Conservation (phyloP, 2,888 invertebrate genomes). For the Leptinotarsa peninsularis region DNA sequence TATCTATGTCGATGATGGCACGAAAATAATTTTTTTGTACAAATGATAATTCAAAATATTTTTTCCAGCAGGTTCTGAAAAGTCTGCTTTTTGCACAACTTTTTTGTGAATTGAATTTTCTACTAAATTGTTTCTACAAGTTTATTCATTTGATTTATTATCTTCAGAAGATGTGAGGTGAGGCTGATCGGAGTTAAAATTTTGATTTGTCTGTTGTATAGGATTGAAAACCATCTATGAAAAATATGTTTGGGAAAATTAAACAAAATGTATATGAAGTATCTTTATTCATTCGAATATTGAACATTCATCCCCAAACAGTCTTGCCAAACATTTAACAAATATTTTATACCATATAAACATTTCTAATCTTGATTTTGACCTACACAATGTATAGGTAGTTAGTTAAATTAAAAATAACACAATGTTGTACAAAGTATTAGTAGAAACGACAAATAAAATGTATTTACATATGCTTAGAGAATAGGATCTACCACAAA, state of each 20-base stretch:
- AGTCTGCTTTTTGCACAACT: no score
- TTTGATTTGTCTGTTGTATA: no score
- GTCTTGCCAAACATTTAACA: conserved; percentile 17
- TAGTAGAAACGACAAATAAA: background rate
- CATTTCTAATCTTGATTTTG: conserved; percentile 3
- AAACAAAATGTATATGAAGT: conserved; percentile 2
- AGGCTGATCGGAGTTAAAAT: no score
- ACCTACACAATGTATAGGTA: background rate
- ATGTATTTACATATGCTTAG: conserved; percentile 7
- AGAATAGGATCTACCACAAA: background rate
- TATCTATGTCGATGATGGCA: no score
- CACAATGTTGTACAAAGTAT: conserved; percentile 3
- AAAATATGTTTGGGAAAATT: background rate
- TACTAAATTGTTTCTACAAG: no score
- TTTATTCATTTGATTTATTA: no score
- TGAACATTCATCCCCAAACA: conserved; percentile 19
- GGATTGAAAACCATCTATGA: no score
- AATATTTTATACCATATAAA: conserved; percentile 6
- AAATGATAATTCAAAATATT: no score
- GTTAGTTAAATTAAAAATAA: background rate
- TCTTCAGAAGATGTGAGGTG: no score
- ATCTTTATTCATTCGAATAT: conserved; percentile 15
- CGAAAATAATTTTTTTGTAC: no score
- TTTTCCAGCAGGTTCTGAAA: no score
- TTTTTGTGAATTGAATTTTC: no score